Evolutionary conservation across 1,140 invertebrate genomes (phyloP), one percentile per base, ranked within the genome.

Genomic region (Epicauta chinensis): DNA sequence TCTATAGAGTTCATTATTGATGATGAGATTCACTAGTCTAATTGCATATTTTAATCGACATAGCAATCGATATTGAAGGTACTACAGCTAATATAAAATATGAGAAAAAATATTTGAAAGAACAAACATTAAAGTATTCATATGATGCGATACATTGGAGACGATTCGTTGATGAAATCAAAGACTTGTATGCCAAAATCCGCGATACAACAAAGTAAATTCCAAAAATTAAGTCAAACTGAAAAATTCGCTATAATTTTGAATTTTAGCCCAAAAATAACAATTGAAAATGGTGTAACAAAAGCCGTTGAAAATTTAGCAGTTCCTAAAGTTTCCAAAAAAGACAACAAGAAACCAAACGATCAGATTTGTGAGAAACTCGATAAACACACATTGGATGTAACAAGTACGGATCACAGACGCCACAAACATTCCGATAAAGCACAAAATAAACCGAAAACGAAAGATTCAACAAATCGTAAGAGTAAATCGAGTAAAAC

Each of bases 231-330:
- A 3, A n/a, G n/a, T n/a, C n/a, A n/a, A n/a, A n/a, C n/a, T n/a
- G n/a, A n/a, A n/a, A n/a, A n/a, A n/a, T n/a, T n/a, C n/a, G n/a
- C n/a, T n/a, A n/a, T n/a, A n/a, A n/a, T n/a, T n/a, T n/a, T n/a
- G n/a, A n/a, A n/a, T n/a, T n/a, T n/a, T 40, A 69, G 67, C 50
- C 68, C 66, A 9, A 70, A 66, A 53, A 70, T 70, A 6, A 68
- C 53, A 11, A 70, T 70, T 11, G 66, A 70, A 55, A 66, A 61
- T 42, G 66, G 65, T 11, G 44, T 59, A 6, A 35, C 60, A 13
- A 66, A 65, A 57, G 44, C 48, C 2, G 61, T 62, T 17, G 65
- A 67, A 15, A 29, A 48, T 0, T 61, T 60, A 36, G 61, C 57
- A 53, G 63, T 66, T 1, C 66, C 11, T 64, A 68, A 67, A 41